Evolutionary conservation across 1,140 invertebrate species (phyloP).

Genomic region (Lasaia peninsularis): DNA sequence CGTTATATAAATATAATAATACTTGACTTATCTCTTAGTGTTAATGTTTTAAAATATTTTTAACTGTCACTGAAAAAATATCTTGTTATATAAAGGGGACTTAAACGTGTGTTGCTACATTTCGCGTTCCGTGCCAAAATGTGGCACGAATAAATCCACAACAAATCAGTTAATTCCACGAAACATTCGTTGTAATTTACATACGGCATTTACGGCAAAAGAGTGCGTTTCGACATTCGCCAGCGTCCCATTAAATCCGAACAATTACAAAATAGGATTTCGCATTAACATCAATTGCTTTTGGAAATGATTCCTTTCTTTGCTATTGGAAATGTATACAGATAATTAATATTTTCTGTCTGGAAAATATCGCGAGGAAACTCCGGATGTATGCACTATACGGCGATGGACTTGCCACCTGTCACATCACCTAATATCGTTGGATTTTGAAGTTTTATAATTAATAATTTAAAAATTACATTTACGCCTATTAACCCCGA

Average conservation of each 20-base stretch:
- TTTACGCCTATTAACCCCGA: too few relatives aligned
- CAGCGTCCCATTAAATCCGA: conserved; percentile 26
- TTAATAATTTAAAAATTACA: too few relatives aligned
- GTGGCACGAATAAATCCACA: conserved; percentile 30
- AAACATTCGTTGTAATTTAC: conserved; percentile 34
- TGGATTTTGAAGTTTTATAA: too few relatives aligned
- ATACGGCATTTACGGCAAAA: conserved; percentile 29
- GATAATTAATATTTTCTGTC: too few relatives aligned
- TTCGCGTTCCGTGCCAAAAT: conserved; percentile 24
- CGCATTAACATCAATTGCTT: not conserved
- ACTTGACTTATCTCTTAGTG: too few relatives aligned
- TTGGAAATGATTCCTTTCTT: not conserved
- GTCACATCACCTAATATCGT: too few relatives aligned
- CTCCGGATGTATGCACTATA: too few relatives aligned
- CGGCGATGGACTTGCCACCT: too few relatives aligned
- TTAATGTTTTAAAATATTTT: not conserved
- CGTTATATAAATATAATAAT: too few relatives aligned
- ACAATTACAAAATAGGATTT: conserved; percentile 19
- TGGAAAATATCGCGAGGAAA: too few relatives aligned
- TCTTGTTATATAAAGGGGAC: not conserved
- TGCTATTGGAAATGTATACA: not conserved
- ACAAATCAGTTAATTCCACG: conserved; percentile 36
- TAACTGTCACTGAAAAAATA: not conserved
- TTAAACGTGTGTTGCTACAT: conserved; percentile 10
- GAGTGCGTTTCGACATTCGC: conserved; percentile 25